These are phyloP conservation scores for Halocynthia aurantium DNA, from an alignment of 23 tunicate species.

Conservation along the genomic window DNA sequence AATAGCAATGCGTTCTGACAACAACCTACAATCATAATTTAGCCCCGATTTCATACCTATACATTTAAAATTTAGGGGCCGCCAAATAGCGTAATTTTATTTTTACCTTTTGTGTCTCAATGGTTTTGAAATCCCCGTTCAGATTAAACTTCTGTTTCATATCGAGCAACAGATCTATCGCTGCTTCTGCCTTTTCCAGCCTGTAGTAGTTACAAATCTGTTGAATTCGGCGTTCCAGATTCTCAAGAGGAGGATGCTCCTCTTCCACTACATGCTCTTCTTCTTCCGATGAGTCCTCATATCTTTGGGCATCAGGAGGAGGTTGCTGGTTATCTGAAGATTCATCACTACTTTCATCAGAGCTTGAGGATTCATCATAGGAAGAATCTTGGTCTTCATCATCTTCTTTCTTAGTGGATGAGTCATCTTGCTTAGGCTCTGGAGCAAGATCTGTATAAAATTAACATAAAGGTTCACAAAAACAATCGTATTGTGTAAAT, in stretches of 20 bases:
- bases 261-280: neutral
- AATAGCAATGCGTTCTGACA: too few relatives aligned
- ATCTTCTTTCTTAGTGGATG: neutral
- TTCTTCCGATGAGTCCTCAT: neutral
- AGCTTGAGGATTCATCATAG: neutral
- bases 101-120: slow-evolving; percentile 5
- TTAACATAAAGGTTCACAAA: too few relatives aligned
- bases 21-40: too few relatives aligned
- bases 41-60: too few relatives aligned
- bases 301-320: neutral
- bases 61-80: too few relatives aligned
- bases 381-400: neutral
- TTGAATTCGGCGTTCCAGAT: slow-evolving; percentile 6
- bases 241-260: neutral
- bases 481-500: too few relatives aligned
- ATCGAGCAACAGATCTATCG: slow-evolving; percentile 3
- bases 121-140: slow-evolving; percentile 4
- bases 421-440: neutral
- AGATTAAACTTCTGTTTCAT: neutral
- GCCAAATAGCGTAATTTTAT: too few relatives aligned
- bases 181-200: slow-evolving; percentile 22
- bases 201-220: slow-evolving; percentile 8
- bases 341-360: neutral
- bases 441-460: too few relatives aligned
- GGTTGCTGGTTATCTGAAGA: neutral